Percentiles rank a stretch among this genome's conserved stretches.
Evolutionary conservation across 2,113 vertebrate genomes (phyloP).

Genomic region (Osmerus eperlanus): DNA sequence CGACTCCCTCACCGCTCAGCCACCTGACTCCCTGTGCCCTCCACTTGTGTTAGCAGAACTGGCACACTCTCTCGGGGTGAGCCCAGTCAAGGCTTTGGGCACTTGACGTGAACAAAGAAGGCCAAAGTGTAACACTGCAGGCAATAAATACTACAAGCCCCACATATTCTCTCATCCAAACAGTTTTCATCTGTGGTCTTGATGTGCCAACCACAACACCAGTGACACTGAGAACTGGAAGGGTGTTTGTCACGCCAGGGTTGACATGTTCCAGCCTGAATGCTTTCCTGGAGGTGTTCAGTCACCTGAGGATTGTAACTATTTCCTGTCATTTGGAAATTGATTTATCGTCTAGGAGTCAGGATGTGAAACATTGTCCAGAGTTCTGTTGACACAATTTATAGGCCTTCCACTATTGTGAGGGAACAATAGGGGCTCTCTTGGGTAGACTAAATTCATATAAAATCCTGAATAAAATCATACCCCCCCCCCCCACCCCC

Average conservation of each 20-base stretch:
- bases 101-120: background rate
- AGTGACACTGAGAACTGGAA: background rate
- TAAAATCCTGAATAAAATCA: no score
- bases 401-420: background rate
- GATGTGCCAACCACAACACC: constrained; percentile 14
- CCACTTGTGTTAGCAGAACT: constrained; percentile 43
- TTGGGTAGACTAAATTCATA: no score
- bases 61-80: constrained; percentile 8
- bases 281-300: background rate
- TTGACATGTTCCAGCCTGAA: background rate
- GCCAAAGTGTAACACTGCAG: background rate
- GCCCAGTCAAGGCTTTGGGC: background rate
- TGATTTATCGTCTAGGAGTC: no score
- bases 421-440: background rate
- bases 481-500: no score
- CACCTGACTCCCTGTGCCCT: no score
- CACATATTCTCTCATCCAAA: no score
- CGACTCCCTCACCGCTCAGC: no score
- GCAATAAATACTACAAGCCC: constrained; percentile 26
- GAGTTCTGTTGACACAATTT: background rate
- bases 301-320: background rate
- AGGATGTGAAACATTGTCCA: no score
- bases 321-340: no score
- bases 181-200: background rate
- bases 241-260: constrained; percentile 1